Evolutionary conservation across 2,888 invertebrate genomes (phyloP), one percentile per base, ranked within the genome.

Genomic region (Cheilosia soror): DNA sequence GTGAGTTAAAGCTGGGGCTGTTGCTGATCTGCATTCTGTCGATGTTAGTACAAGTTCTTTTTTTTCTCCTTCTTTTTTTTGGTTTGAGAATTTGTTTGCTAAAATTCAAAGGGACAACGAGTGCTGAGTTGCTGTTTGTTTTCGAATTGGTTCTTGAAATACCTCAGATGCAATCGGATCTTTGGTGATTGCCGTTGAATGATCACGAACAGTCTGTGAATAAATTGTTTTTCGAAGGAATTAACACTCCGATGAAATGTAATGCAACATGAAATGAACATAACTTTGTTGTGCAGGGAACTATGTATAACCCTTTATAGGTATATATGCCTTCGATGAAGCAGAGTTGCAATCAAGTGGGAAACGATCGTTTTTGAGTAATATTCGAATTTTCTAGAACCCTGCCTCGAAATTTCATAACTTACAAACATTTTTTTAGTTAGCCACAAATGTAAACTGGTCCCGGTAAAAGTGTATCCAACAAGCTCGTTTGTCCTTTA

Each of bases 1-100:
- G 84, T 80, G 80, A 84, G 80, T 71, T 80, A 84, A 84, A 84
- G 80, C 80, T 76, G 60, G 58, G 68, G 49, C 11, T 65, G 65
- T 40, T 62, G 75, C 62, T 79, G 75, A 69, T 84, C 66, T 69
- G 68, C 62, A 73, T 65, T 69, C 71, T 68, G 72, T 77, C 49
- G 82, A 63, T 73, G 69, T 65, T 75, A 71, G 51, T 37, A 31
- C 31, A 42, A 27, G 4, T 53, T 44, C 31, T 51, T 47, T 6
- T 51, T 44, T 31, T 20, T 42, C 33, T 60, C 42, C 47, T 25
- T 60, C 42, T 47, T 25, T 13, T 9, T 20, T 40, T 42, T 9
- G 20, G 55, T 62, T 66, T 60, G 33, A 37, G 55, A 58, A 63
- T 55, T 81, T 62, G 25, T 40, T 49, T 58, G 42, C 29, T 29